Evolutionary conservation across 1,140 invertebrate species (phyloP), one percentile per base, ranked within the genome.

Genomic region (Pinna nobilis): DNA sequence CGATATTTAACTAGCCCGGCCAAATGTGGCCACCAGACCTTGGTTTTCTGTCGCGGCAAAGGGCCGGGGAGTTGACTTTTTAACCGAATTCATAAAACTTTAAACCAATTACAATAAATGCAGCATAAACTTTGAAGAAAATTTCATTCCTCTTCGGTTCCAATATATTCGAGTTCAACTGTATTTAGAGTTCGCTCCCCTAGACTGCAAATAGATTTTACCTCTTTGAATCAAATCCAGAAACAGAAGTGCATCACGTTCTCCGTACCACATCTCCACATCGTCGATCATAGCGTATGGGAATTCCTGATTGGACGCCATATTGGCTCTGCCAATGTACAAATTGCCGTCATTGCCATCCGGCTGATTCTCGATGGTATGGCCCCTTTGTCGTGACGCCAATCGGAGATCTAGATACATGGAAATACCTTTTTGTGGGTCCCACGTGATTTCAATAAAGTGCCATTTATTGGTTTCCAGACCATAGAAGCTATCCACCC

Each of bases 371-470:
- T 65, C 47, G 25, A 35, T 64, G 11, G 25, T 30, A 33, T 74
- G 77, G 3, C 59, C 49, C 0, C 39, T n/a, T 65, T 83, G 79
- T 13, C 50, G 49, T 3, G 70, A 74, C 15, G 76, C 73, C 32
- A 78, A n/a, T 30, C 78, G 55, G 13, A 76, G 78, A 71, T 88
- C 75, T 9, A 86, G 60, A 61, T 76, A 88, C 61, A 89, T 77
- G 15, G 69, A 57, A 3, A 88, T 66, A 13, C 86, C 84, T 5
- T 60, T 76, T 4, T 78, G 59, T 5, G 49, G 67, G 18, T 61
- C 65, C 85, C 86, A 89, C 11, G 83, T 85, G 18, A 87, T 39
- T 76, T 89, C 88, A 13, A 88, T 65, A 70, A 86, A 89, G 69
- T 88, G 86, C 86, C 87, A 89, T 20, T 41, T 60, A 18, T 74